These are phyloP conservation scores for Hirtodrosophila alboralis DNA, from an alignment of 2,888 invertebrate species.

Conservation along the genomic window DNA sequence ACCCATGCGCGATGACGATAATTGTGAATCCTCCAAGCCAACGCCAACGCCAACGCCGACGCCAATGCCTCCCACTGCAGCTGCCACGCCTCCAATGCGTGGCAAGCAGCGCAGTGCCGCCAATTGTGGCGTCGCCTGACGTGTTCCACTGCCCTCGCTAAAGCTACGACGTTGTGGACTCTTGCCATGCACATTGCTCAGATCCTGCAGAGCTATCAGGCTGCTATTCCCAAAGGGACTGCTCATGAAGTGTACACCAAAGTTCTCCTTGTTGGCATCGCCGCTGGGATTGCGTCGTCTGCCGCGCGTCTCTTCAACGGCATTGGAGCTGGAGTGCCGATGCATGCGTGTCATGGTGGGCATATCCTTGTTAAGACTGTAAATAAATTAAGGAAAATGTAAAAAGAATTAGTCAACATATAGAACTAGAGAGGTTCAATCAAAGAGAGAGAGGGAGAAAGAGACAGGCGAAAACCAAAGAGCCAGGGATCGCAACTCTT, in stretches of 20 bases:
- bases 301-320: conserved; percentile 58
- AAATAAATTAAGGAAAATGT: neutral
- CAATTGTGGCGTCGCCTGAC: conserved; percentile 56
- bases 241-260: conserved; percentile 80
- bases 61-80: neutral
- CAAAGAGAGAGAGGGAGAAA: no score
- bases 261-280: conserved; percentile 83
- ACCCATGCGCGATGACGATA: conserved; percentile 83
- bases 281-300: conserved; percentile 61
- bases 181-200: conserved; percentile 81
- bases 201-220: conserved; percentile 81
- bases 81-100: conserved; percentile 21
- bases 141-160: conserved; percentile 67
- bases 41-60: neutral
- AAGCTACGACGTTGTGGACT: conserved; percentile 76
- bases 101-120: conserved; percentile 60
- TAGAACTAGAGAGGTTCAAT: no score
- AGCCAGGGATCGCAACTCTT: no score
- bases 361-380: conserved; percentile 64
- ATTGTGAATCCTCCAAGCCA: conserved; percentile 52
- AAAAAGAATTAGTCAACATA: neutral
- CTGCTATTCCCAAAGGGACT: conserved; percentile 80
- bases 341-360: conserved; percentile 82
- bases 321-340: conserved; percentile 80
- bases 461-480: no score